Base-by-base conservation (phyloP, 2,797 vertebrate species). In the Graptemys geographica region DNA sequence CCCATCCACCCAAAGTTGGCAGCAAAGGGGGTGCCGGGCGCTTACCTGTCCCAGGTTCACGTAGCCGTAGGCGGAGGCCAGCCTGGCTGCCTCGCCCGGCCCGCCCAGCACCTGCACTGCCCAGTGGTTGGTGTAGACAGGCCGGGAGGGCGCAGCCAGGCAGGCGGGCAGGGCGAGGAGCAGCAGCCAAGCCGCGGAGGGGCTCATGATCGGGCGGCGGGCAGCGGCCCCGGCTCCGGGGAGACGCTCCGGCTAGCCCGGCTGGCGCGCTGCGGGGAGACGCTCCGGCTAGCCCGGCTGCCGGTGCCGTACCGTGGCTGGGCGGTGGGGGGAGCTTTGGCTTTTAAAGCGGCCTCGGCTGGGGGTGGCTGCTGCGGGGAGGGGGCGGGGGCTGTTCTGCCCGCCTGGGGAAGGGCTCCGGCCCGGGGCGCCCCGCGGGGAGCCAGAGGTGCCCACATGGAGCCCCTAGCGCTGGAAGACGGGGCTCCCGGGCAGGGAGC, bases 81-180 rank as follows among this genome's bases (percentile, higher is more conserved):
- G 96, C 78, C 97, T 96, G 53, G 99, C 98, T 25, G 99, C 99
- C 87, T 98, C 98, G 37, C 96, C 96, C 23, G 95, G 94, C 53
- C 99, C 99, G 91, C 99, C 99, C 57, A 96, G 83, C 85, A 99
- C 98, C 90, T 97, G 97, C 89, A 99, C 99, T 53, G 99, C 99
- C 99, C 99, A 99, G 97, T 99, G 99, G 98, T 99, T 99, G 83
- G 99, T 99, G 93, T 98, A 99, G 90, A 99, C 96, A 91, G 97
- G 83, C 86, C 97, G 98, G 93, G 97, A 86, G 90, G 96, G 92
- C 52, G 88, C 81, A 72, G 97, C 96, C 65, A 94, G 89, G 95
- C 94, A 90, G 84, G 93, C 96, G 90, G 92, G 83, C 59, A 97
- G 96, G 83, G 95, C 90, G 87, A 95, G 91, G 65, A 94, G 79